Percentiles rank a stretch among this genome's conserved stretches.
Evolutionary conservation across 2,797 vertebrate genomes (phyloP).

Genomic region (Calcarius lapponicus): DNA sequence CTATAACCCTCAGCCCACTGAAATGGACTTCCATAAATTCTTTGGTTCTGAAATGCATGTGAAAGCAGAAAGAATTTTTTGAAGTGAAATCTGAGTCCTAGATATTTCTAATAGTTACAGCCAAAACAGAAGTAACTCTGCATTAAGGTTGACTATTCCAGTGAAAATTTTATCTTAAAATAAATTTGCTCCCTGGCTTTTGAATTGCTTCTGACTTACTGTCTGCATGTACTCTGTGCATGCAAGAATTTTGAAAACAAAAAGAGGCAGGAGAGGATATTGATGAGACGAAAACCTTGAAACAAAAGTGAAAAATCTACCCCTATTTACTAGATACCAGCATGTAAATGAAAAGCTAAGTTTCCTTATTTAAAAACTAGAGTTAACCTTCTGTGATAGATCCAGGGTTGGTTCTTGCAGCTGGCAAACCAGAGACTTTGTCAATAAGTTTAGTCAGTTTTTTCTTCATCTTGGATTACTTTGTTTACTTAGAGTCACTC

Average conservation of each 20-base stretch:
- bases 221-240: neutral
- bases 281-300: neutral
- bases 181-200: neutral
- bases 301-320: neutral
- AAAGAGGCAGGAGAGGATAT: neutral
- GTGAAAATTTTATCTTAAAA: neutral
- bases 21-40: neutral
- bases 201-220: neutral
- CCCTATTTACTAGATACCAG: neutral
- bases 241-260: neutral
- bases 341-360: neutral
- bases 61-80: neutral
- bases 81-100: neutral
- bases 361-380: neutral
- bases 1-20: neutral
- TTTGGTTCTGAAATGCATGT: neutral
- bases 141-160: neutral
- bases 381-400: neutral
- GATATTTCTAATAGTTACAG: neutral
- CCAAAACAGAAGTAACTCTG: neutral
- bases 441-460: neutral
- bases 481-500: neutral
- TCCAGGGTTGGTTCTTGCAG: neutral
- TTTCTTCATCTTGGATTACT: neutral
- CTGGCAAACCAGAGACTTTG: neutral